Base-by-base conservation (phyloP, 2,797 vertebrate species). In the Coilia nasus region DNA sequence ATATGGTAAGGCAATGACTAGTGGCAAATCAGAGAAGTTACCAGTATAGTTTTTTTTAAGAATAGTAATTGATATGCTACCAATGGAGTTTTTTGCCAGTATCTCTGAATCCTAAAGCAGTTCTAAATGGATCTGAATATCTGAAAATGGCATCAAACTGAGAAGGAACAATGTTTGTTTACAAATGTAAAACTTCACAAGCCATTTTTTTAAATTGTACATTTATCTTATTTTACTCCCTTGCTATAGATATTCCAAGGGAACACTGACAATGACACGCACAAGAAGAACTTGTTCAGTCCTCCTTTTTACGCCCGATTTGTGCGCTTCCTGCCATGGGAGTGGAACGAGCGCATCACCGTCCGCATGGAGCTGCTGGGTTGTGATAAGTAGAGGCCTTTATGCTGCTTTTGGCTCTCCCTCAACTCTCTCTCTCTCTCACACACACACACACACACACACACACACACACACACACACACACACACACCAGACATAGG, bases 271-370 rank as follows among this genome's bases (percentile, higher is more conserved):
- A 99, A 99, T 94, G 96, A 97, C 91, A 96, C 94, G 0, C 97
- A 99, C 86, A 97, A 97, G 95, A 98, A 96, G 95, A 99, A 99
- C 0, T 12, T 98, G 4, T 98, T 99, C 0, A 96, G 97, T 0
- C 91, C 91, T 1, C 94, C 98, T 1, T 95, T 99, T 92, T 93
- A 94, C 0, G 96, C 97, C 15, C 97, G 93, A 3, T 98, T 95
- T 0, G 92, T 99, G 28, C 97, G 98, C 21, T 90, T 99, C 83
- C 87, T 98, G 83, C 98, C 98, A 0, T 96, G 98, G 94, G 95
- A 98, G 84, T 99, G 98, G 98, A 97, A 99, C 19, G 98, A 98
- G 89, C 97, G 97, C 67, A 97, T 99, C 95, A 98, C 98, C 47
- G 93, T 99, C 81, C 96, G 98, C 0, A 94, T 99, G 95, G 98